Conservation (phyloP, 2,888 invertebrate genomes). For the Agapostemon virescens region DNA sequence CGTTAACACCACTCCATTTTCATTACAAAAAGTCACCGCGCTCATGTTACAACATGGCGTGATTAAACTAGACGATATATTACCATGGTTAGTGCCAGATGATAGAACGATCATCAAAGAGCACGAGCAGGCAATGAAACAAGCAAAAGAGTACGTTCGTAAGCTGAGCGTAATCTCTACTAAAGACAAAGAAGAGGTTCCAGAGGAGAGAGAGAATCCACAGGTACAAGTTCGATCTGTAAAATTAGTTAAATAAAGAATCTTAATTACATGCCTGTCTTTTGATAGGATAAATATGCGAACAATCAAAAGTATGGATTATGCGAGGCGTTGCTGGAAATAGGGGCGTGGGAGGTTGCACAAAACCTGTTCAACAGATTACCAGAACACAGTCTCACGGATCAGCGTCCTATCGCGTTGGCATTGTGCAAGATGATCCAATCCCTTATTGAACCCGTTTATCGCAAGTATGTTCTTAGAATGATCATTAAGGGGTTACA, state of each 20-base stretch:
- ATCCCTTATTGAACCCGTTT: constrained; percentile 92
- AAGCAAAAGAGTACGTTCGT: constrained; percentile 93
- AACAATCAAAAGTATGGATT: constrained; percentile 96
- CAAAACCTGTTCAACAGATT: constrained; percentile 89
- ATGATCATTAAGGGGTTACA: background rate
- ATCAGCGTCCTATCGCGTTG: constrained; percentile 89
- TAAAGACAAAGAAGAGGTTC: constrained; percentile 88
- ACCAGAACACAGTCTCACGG: constrained; percentile 90
- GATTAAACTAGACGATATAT: constrained; percentile 92
- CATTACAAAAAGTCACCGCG: constrained; percentile 94
- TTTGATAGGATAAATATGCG: constrained; percentile 80
- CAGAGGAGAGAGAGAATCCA: constrained; percentile 86
- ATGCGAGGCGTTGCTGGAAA: constrained; percentile 91
- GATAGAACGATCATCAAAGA: constrained; percentile 90
- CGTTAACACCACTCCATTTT: constrained; percentile 87
- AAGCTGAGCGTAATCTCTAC: constrained; percentile 91
- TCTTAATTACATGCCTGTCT: background rate
- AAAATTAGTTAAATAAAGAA: background rate
- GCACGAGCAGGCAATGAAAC: constrained; percentile 90
- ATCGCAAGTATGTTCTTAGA: constrained; percentile 85
- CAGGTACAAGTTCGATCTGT: constrained; percentile 81
- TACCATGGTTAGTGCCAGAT: constrained; percentile 95
- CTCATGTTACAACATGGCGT: constrained; percentile 93
- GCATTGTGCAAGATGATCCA: constrained; percentile 91
- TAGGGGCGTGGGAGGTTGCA: constrained; percentile 96